These are phyloP conservation scores for Eidolon helvum DNA, from an alignment of 2,113 vertebrate genomes.

Conservation along the genomic window DNA sequence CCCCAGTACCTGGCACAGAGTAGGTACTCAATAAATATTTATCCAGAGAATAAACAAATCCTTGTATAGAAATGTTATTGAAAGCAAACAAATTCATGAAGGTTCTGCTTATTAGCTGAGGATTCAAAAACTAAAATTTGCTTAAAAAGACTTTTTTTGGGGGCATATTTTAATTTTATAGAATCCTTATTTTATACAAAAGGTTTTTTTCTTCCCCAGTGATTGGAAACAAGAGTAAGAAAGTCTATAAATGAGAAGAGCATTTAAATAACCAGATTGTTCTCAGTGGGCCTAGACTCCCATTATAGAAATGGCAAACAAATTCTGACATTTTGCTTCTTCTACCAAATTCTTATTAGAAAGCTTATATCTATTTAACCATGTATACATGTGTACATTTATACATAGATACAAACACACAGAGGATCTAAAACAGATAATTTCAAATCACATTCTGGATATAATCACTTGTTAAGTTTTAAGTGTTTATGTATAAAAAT, in stretches of 20 bases:
- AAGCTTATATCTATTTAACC: neutral
- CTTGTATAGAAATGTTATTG: neutral
- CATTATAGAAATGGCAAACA: neutral
- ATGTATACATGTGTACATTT: neutral
- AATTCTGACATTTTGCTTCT: conserved; percentile 34
- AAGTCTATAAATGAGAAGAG: neutral
- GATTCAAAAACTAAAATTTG: conserved; percentile 45
- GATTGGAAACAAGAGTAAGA: neutral
- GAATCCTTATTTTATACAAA: neutral
- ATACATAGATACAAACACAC: neutral
- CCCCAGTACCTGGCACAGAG: neutral
- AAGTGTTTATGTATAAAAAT: neutral
- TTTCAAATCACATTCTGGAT: neutral
- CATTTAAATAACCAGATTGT: neutral
- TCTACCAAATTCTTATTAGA: neutral
- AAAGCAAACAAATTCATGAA: conserved; percentile 33
- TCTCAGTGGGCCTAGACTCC: neutral
- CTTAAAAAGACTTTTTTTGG: neutral
- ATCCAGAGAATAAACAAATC: conserved; percentile 2
- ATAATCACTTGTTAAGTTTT: neutral
- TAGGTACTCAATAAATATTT: conserved; percentile 1
- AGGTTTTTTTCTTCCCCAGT: neutral
- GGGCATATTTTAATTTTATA: conserved; percentile 34
- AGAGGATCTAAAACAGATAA: neutral
- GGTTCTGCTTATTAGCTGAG: neutral